These are phyloP conservation scores for Hirtodrosophila alboralis DNA, from an alignment of 2,888 invertebrate species.

Conservation along the genomic window DNA sequence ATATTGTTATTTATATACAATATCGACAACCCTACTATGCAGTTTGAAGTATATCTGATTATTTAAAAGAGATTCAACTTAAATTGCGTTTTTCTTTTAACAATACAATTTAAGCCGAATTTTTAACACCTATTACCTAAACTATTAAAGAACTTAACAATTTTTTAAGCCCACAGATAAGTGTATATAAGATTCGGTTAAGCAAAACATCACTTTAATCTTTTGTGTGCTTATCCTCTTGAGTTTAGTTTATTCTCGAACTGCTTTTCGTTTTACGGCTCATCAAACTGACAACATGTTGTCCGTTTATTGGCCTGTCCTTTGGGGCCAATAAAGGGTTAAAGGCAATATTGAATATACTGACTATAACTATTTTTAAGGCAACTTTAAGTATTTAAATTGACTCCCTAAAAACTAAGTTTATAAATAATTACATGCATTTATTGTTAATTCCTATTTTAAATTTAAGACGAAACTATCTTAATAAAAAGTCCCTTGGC, in stretches of 20 bases:
- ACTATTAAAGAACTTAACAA: background rate
- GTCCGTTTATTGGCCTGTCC: conserved; percentile 28
- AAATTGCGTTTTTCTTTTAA: too few relatives aligned
- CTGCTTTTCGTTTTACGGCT: conserved; percentile 24
- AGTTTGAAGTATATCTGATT: too few relatives aligned
- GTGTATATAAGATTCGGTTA: conserved; percentile 7
- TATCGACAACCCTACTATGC: too few relatives aligned
- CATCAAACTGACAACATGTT: conserved; percentile 32
- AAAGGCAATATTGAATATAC: background rate
- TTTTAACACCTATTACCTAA: too few relatives aligned
- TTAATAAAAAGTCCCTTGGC: conserved; percentile 28
- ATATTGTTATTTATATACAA: too few relatives aligned
- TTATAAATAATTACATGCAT: background rate
- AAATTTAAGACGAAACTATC: background rate
- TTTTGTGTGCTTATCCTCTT: background rate
- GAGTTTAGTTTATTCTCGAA: background rate
- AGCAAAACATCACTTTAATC: rapidly evolving
- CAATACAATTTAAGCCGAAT: too few relatives aligned
- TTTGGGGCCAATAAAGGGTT: conserved; percentile 21
- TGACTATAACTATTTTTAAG: background rate
- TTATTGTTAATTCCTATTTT: conserved; percentile 4
- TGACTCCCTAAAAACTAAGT: too few relatives aligned
- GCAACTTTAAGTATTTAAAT: background rate
- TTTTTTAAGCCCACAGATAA: background rate
- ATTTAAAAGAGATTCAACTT: too few relatives aligned